Evolutionary conservation across 2,888 invertebrate species (phyloP).

Genomic region (Trissolcus japonicus): DNA sequence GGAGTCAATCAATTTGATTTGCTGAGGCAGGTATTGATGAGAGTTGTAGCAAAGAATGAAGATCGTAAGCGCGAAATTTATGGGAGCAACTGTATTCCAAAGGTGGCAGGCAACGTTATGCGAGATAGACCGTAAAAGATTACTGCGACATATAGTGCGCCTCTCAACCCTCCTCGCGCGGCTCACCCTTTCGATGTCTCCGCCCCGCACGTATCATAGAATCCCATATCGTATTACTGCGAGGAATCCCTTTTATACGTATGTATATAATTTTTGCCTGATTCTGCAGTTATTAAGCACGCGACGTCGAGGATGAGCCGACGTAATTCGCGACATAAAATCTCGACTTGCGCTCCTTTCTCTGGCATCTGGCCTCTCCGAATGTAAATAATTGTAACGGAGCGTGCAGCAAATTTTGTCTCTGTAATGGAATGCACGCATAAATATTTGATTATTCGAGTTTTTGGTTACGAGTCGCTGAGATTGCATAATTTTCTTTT

Average conservation of each 20-base stretch:
- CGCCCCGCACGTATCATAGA: constrained; percentile 65
- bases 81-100: constrained; percentile 43
- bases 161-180: constrained; percentile 28
- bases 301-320: constrained; percentile 23
- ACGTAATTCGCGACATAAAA: constrained; percentile 53
- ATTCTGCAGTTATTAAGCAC: constrained; percentile 68
- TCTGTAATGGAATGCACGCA: constrained; percentile 34
- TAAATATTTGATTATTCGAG: constrained; percentile 38
- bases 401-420: constrained; percentile 30
- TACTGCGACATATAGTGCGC: constrained; percentile 67
- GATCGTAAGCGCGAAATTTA: constrained; percentile 53
- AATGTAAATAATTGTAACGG: constrained; percentile 9
- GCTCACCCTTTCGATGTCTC: constrained; percentile 57
- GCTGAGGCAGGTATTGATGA: constrained; percentile 52
- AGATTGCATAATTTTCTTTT: constrained; percentile 20
- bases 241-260: constrained; percentile 65
- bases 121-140: constrained; percentile 71
- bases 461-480: constrained; percentile 23
- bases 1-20: constrained; percentile 28
- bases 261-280: constrained; percentile 60
- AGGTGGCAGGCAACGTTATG: constrained; percentile 60
- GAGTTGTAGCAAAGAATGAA: constrained; percentile 26
- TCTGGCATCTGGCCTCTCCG: constrained; percentile 5
- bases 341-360: background rate
- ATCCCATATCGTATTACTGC: constrained; percentile 71